Percentiles rank a stretch among this genome's conserved stretches.
phyloP scores from a whole-genome alignment of 2,113 vertebrate species.

The Bubo bubo region DNA sequence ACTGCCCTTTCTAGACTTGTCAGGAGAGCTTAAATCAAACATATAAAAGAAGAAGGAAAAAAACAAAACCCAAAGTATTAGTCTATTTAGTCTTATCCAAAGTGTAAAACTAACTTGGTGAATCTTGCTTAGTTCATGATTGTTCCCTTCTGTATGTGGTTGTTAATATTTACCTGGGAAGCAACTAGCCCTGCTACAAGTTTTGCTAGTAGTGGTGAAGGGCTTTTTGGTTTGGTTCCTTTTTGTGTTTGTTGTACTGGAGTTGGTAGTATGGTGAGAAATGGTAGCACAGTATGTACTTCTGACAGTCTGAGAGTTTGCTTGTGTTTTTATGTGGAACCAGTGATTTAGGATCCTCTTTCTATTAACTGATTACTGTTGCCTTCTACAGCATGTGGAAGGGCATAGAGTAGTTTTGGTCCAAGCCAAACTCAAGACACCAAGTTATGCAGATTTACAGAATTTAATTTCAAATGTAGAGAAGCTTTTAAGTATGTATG shows the following conservation, averaged over 20 bases:
- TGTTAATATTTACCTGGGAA: background rate
- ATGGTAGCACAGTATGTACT: background rate
- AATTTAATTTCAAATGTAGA: background rate
- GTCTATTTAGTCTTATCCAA: background rate
- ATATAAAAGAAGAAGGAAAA: background rate
- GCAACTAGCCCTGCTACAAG: background rate
- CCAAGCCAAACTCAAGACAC: background rate
- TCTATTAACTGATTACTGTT: background rate
- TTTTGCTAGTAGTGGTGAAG: background rate
- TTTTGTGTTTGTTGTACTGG: background rate
- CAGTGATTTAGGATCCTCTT: background rate
- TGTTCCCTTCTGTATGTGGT: background rate
- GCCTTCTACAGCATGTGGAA: background rate
- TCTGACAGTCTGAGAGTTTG: background rate
- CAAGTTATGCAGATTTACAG: background rate
- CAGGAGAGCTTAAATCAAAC: background rate
- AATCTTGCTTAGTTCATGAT: background rate
- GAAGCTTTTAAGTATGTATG: background rate
- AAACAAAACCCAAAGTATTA: rapidly evolving
- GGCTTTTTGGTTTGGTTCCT: background rate
- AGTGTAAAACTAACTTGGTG: background rate
- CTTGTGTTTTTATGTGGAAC: rapidly evolving
- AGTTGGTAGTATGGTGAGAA: background rate
- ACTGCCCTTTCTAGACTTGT: background rate
- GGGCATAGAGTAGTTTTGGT: background rate